A percentile compares a stretch with the other conserved stretches of the same genome.
These are phyloP conservation scores for Penaeus vannamei DNA, from an alignment of 1,140 invertebrate genomes.

Conservation along the genomic window DNA sequence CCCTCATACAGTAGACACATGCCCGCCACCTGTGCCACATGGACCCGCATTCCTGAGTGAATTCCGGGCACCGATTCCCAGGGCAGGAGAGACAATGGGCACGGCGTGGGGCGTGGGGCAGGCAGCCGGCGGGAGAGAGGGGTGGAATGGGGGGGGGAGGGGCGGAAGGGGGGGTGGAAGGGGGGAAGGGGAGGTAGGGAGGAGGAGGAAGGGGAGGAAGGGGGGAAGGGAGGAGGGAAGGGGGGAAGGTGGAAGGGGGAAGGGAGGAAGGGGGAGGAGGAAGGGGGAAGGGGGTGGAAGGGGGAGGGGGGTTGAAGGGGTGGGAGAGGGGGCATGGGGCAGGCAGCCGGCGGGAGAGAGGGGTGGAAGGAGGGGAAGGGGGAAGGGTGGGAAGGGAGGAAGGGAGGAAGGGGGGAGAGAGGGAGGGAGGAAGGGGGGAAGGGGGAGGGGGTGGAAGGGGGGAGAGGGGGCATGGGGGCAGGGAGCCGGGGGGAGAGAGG, in stretches of 20 bases:
- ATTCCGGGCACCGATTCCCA: too few species aligned
- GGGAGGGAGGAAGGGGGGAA: too few species aligned
- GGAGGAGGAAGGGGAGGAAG: too few species aligned
- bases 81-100: too few species aligned
- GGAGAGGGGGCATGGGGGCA: background rate
- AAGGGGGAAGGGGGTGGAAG: background rate
- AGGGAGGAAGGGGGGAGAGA: background rate
- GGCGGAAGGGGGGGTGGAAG: background rate
- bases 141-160: background rate
- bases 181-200: constrained; percentile 11
- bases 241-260: background rate
- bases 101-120: too few species aligned
- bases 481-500: constrained; percentile 15
- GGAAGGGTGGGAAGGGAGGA: background rate
- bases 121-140: too few species aligned
- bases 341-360: background rate
- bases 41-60: background rate
- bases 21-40: background rate
- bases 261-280: constrained; percentile 6
- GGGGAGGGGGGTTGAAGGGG: background rate
- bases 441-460: background rate
- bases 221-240: too few species aligned
- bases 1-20: background rate
- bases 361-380: background rate
- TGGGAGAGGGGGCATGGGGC: background rate